Evolutionary conservation across 2,888 invertebrate species (phyloP), one percentile per base, ranked within the genome.

Genomic region (Caenorhabditis sp.): DNA sequence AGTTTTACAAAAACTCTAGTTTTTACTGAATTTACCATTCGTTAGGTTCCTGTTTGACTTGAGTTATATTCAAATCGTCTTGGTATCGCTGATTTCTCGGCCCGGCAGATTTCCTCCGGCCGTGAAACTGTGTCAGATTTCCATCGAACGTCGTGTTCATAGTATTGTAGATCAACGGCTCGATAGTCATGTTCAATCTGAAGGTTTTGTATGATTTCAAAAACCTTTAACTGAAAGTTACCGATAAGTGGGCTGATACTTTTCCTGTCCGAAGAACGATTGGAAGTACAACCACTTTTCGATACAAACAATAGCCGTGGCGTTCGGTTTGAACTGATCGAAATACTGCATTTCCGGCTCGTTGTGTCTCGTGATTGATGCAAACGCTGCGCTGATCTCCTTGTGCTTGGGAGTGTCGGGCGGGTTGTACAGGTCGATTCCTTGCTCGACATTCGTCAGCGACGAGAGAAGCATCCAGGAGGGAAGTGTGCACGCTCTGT

Each of bases 271-370:
- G 61, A 83, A 86, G 65, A 73, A 87, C 0, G 39, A 53, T 55
- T 79, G 68, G 62, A 87, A 87, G 68, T 82, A 86, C 17, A 85
- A 58, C 79, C 84, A 85, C 62, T 87, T 87, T 59, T 87, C 87
- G 15, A 87, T 43, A 41, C 77, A 75, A 2, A 87, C 82, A 20
- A 87, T 81, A 15, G 85, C 78, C 15, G 76, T 61, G 2, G 74
- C 53, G 8, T 72, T 70, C 5, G 84, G 84, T 48, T 68, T 70
- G 53, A 59, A 79, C 22, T 53, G 41, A 37, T 73, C 75, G 6
- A 68, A 30, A 13, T 55, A 55, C 35, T 66, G 50, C 20, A 48
- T 41, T 26, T 75, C 78, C 1, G 70, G 63, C 22, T 76, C 78
- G 27, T 65, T 71, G 9, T 52, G 50, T 7, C 65, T 62, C 7